phyloP scores from a whole-genome alignment of 2,797 vertebrate genomes.

The Cichlasoma orientale region DNA sequence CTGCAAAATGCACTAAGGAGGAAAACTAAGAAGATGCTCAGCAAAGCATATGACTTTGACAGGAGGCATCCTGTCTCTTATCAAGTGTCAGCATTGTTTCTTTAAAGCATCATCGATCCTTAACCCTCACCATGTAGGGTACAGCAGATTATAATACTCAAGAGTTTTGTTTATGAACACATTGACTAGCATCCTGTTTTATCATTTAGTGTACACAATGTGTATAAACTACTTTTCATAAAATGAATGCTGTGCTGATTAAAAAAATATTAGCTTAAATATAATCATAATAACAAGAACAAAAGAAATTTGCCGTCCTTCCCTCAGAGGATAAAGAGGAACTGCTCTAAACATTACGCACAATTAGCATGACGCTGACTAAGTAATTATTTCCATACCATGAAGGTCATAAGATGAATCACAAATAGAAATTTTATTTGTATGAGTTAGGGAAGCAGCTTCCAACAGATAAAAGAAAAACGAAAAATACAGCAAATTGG shows the following conservation, averaged over 20 bases:
- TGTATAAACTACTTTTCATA: not conserved
- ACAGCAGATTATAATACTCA: not conserved
- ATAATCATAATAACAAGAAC: not conserved
- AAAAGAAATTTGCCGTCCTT: not conserved
- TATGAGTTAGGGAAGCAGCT: not conserved
- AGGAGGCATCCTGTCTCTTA: not conserved
- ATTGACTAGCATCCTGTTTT: not conserved
- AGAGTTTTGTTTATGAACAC: not conserved
- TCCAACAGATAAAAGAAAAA: slow-evolving; percentile 20
- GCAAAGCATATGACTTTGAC: slow-evolving; percentile 8
- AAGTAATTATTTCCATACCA: slow-evolving; percentile 54
- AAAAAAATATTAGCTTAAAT: not conserved
- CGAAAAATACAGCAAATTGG: not conserved
- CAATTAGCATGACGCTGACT: slow-evolving; percentile 56
- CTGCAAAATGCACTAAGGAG: not conserved
- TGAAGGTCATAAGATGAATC: slow-evolving; percentile 62
- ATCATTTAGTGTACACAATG: not conserved
- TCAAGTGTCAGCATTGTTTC: not conserved
- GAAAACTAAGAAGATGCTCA: not conserved
- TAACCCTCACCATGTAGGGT: not conserved
- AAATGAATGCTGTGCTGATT: not conserved
- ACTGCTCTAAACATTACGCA: not conserved
- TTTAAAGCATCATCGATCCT: not conserved
- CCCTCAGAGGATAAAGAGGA: not conserved
- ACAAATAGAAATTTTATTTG: not conserved